Evolutionary conservation across 2,113 vertebrate genomes (phyloP), one percentile per base, ranked within the genome.

Genomic region (Siphamia tubifer): DNA sequence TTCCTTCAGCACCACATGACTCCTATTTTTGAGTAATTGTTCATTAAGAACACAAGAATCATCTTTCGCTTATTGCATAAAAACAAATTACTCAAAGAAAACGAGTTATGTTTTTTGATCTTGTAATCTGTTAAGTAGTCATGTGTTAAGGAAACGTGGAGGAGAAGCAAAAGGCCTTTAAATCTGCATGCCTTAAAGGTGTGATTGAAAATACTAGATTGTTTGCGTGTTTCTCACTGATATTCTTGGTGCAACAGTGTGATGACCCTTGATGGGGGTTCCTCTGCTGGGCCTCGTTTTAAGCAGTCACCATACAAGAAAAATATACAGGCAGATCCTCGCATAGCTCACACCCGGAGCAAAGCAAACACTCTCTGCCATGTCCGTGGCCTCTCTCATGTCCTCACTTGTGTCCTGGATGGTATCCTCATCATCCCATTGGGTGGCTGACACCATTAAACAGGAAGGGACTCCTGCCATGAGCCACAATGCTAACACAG

Each of bases 391-490:
- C 75, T 66, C 39, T 67, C 81, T 77, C 44, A 47, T 67, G 57
- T 78, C 62, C 64, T 57, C 43, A 43, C 67, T 69, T 76, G 67
- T 36, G 35, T 44, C 65, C 45, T 51, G 54, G 47, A 73, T 87
- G 77, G 68, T 82, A 76, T 86, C 68, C 70, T 83, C 81, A 81
- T 87, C 72, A 71, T 84, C 62, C 74, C 45, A 12, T 40, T 74
- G 65, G 76, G 74, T 53, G 78, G 84, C 77, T 82, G 70, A 80
- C 70, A 84, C 38, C 67, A 53, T 68, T 24, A 12, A 67, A 81
- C 75, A 88, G 62, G 68, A 85, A 84, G 55, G 27, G 45, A 72
- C 58, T 77, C 35, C 68, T 68, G 57, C 76, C 57, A 62, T 73
- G 69, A 78, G 71, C 77, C 47, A 19, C 70, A 27, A 15, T 48